Percentiles rank a stretch among this genome's conserved stretches.
Conservation (phyloP, 2,888 invertebrate species). For the Cloeon dipterum region DNA sequence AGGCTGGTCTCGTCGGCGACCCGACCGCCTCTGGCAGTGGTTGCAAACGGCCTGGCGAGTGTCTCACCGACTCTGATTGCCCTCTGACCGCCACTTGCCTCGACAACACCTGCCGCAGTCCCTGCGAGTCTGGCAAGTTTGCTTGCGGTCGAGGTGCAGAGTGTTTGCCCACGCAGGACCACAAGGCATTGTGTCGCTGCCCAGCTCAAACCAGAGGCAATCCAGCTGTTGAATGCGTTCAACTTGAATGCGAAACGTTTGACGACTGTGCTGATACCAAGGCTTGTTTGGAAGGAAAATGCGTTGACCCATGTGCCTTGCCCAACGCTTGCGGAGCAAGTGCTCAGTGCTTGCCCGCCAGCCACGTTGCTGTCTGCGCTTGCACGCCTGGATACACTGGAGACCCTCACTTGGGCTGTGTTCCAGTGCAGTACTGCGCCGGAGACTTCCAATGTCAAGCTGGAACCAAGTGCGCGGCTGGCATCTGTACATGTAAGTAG, state of each 20-base stretch:
- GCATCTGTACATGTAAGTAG: constrained; percentile 46
- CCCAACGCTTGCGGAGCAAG: constrained; percentile 64
- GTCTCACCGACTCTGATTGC: constrained; percentile 55
- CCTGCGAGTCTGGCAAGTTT: constrained; percentile 33
- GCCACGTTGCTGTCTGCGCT: constrained; percentile 62
- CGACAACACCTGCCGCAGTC: constrained; percentile 52
- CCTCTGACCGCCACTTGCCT: constrained; percentile 51
- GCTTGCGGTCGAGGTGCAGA: constrained; percentile 55
- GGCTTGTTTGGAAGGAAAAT: constrained; percentile 56
- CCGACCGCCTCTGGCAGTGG: constrained; percentile 42
- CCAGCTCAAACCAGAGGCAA: constrained; percentile 52
- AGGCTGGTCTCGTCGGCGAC: constrained; percentile 59
- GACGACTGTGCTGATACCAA: constrained; percentile 45
- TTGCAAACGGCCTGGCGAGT: constrained; percentile 64
- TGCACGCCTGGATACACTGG: constrained; percentile 68
- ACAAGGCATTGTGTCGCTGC: constrained; percentile 51
- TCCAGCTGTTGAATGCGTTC: constrained; percentile 38
- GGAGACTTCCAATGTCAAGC: constrained; percentile 59
- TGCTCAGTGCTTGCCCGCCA: constrained; percentile 47
- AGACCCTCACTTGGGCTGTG: constrained; percentile 66
- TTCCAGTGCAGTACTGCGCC: constrained; percentile 59
- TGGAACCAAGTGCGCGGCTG: constrained; percentile 62
- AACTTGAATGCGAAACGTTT: constrained; percentile 55
- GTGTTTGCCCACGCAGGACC: constrained; percentile 34
- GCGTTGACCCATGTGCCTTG: constrained; percentile 57